A percentile compares a stretch with the other conserved stretches of the same genome.
These are phyloP conservation scores for Calosoma granatense DNA, from an alignment of 1,140 invertebrate genomes.

Conservation along the genomic window DNA sequence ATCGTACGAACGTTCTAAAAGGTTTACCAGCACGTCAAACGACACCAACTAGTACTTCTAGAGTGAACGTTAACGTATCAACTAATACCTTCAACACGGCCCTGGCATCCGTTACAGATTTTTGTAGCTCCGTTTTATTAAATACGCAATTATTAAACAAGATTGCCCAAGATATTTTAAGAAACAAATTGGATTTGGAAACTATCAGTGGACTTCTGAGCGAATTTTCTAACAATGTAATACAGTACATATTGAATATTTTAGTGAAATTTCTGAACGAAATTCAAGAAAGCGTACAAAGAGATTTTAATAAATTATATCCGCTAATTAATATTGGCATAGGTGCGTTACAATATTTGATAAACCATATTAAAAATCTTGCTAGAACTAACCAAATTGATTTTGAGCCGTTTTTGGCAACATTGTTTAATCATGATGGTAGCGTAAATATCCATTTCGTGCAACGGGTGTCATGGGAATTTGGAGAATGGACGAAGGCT, in stretches of 20 bases:
- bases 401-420: not conserved
- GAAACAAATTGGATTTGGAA: not conserved
- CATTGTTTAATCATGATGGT: not conserved
- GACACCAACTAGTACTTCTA: not conserved
- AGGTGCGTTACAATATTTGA: not conserved
- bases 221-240: not conserved
- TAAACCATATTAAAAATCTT: not conserved
- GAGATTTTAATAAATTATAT: not conserved
- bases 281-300: not conserved
- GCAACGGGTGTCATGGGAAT: not conserved
- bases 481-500: not conserved
- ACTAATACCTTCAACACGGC: not conserved
- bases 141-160: not conserved
- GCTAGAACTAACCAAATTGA: not conserved
- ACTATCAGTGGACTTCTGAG: not conserved
- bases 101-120: not conserved
- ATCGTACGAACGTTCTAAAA: slow-evolving; percentile 27
- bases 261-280: not conserved
- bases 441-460: not conserved
- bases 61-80: too few relatives aligned
- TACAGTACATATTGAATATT: not conserved
- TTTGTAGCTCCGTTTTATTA: not conserved
- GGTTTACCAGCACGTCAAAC: not conserved
- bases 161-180: not conserved
- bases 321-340: not conserved